These are phyloP conservation scores for Gopherus evgoodei DNA, from an alignment of 2,113 vertebrate species.

Conservation along the genomic window DNA sequence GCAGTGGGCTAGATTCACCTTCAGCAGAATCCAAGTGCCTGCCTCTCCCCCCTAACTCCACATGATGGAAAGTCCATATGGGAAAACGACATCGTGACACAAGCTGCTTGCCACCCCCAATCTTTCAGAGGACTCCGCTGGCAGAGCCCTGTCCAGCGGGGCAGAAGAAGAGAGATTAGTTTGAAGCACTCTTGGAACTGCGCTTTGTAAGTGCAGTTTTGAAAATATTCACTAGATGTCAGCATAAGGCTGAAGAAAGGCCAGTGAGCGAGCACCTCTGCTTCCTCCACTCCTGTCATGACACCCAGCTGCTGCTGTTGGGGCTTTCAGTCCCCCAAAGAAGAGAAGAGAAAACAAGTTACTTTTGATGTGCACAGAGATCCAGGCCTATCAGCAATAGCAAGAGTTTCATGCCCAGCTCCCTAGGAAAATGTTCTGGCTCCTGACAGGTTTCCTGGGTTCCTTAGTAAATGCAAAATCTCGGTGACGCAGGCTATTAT, in stretches of 20 bases:
- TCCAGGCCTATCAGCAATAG: not conserved
- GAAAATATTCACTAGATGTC: slow-evolving; percentile 67
- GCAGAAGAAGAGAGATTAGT: not conserved
- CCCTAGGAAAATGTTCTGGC: not conserved
- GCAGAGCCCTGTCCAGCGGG: not conserved
- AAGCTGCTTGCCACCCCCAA: not conserved
- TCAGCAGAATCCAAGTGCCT: not conserved
- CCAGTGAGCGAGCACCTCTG: not conserved
- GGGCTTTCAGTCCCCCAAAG: not conserved
- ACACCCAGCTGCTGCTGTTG: not conserved
- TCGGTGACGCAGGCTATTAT: not conserved
- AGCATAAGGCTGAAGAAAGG: slow-evolving; percentile 9
- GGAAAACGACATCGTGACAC: rapidly evolving
- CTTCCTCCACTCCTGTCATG: not conserved
- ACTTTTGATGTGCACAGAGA: not conserved
- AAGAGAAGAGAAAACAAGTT: not conserved
- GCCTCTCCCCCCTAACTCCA: not conserved
- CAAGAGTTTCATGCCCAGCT: not conserved
- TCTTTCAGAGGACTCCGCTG: not conserved
- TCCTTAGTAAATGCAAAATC: not conserved
- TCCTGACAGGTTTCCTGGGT: not conserved
- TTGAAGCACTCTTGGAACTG: not conserved
- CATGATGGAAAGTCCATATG: not conserved
- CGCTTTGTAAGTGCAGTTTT: slow-evolving; percentile 30
- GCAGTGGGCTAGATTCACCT: rapidly evolving